These are phyloP conservation scores for Eurypyga helias DNA, from an alignment of 2,113 vertebrate species.

Conservation along the genomic window DNA sequence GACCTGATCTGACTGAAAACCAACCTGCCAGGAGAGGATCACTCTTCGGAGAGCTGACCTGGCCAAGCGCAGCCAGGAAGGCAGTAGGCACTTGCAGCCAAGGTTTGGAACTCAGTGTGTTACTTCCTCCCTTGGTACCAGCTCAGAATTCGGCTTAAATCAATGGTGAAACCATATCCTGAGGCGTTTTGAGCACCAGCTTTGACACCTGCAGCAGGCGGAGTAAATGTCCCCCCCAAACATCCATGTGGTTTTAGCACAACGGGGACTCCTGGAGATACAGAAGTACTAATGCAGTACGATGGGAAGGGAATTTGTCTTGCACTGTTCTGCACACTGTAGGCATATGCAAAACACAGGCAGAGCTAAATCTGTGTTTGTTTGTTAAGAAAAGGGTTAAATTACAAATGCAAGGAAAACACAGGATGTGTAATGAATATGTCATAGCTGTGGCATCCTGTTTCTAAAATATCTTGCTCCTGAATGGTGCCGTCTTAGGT, in stretches of 20 bases:
- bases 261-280: not conserved
- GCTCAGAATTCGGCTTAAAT: not conserved
- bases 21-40: not conserved
- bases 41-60: not conserved
- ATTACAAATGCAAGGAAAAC: constrained; percentile 46
- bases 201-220: not conserved
- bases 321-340: not conserved
- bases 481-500: constrained; percentile 54
- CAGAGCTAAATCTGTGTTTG: not conserved
- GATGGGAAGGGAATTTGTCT: not conserved
- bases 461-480: constrained; percentile 55
- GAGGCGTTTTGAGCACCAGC: not conserved
- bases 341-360: not conserved
- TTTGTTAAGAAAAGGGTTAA: constrained; percentile 51
- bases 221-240: not conserved
- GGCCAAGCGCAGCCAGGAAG: not conserved
- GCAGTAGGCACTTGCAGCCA: not conserved
- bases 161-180: not conserved
- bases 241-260: not conserved
- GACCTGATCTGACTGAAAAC: not conserved
- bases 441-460: constrained; percentile 63
- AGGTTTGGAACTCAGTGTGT: not conserved
- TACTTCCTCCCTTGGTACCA: not conserved
- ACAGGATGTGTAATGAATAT: constrained; percentile 55
- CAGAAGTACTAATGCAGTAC: not conserved